phyloP scores from a whole-genome alignment of 2,888 invertebrate species.

The Synanthedon tipuliformis region DNA sequence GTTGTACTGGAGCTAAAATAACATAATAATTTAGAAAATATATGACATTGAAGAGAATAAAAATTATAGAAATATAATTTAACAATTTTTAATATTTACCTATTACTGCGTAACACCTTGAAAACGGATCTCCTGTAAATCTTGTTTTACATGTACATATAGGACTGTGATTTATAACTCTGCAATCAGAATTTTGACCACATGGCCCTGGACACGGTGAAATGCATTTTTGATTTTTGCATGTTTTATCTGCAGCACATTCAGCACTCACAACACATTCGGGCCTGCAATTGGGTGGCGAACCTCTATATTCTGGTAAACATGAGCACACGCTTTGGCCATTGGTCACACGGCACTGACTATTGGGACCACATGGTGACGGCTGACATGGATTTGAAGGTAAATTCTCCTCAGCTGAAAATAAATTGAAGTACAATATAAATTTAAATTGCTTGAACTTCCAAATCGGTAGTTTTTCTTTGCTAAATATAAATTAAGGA shows the following conservation, averaged over 20 bases:
- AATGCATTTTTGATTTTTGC: conserved; percentile 76
- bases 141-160: conserved; percentile 75
- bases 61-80: background rate
- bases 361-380: conserved; percentile 74
- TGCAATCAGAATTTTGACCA: conserved; percentile 77
- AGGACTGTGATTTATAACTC: conserved; percentile 78
- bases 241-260: conserved; percentile 73
- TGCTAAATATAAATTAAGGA: background rate
- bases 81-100: conserved; percentile 30
- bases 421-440: conserved; percentile 12
- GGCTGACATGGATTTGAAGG: conserved; percentile 67
- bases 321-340: conserved; percentile 78
- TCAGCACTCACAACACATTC: conserved; percentile 79
- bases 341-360: conserved; percentile 70
- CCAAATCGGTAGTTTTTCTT: background rate
- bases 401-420: conserved; percentile 32
- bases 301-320: conserved; percentile 74
- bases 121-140: conserved; percentile 74
- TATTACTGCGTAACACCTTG: conserved; percentile 69
- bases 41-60: background rate
- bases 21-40: conserved; percentile 1
- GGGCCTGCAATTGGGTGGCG: conserved; percentile 79
- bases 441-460: background rate
- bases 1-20: conserved; percentile 31
- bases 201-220: conserved; percentile 81